phyloP scores from a whole-genome alignment of 2,888 invertebrate species.

The Clivina fossor region DNA sequence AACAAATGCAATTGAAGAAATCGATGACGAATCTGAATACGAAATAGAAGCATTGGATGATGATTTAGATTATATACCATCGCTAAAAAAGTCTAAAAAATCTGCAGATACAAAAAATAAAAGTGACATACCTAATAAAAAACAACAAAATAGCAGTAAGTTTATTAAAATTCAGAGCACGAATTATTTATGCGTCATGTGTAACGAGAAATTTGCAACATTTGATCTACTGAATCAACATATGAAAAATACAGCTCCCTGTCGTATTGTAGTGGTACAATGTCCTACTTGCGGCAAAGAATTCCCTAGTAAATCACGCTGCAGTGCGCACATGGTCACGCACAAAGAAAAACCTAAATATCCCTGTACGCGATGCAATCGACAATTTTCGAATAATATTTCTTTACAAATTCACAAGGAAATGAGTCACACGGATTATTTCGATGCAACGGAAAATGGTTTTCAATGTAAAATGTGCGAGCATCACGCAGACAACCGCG shows the following conservation, averaged over 20 bases:
- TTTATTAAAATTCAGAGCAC: conserved; percentile 30
- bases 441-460: conserved; percentile 36
- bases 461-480: conserved; percentile 37
- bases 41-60: conserved; percentile 31
- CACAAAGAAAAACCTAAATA: conserved; percentile 37
- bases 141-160: conserved; percentile 1
- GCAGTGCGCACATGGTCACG: conserved; percentile 32
- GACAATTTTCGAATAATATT: conserved; percentile 23
- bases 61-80: conserved; percentile 25
- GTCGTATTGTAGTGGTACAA: conserved; percentile 9
- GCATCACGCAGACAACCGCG: conserved; percentile 26
- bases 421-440: conserved; percentile 33
- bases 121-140: conserved; percentile 9
- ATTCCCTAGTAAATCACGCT: conserved; percentile 33
- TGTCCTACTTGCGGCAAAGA: conserved; percentile 28
- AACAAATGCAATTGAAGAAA: no score
- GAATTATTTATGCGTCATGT: conserved; percentile 36
- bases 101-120: conserved; percentile 4
- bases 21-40: conserved; percentile 23
- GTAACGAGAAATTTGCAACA: conserved; percentile 31
- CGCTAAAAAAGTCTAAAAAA: background rate
- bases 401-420: conserved; percentile 21
- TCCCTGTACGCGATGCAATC: conserved; percentile 36
- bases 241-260: conserved; percentile 25
- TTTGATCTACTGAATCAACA: conserved; percentile 32